A percentile compares a stretch with the other conserved stretches of the same genome.
These are phyloP conservation scores for Lindbergichthys nudifrons DNA, from an alignment of 2,797 vertebrate genomes.

Conservation along the genomic window DNA sequence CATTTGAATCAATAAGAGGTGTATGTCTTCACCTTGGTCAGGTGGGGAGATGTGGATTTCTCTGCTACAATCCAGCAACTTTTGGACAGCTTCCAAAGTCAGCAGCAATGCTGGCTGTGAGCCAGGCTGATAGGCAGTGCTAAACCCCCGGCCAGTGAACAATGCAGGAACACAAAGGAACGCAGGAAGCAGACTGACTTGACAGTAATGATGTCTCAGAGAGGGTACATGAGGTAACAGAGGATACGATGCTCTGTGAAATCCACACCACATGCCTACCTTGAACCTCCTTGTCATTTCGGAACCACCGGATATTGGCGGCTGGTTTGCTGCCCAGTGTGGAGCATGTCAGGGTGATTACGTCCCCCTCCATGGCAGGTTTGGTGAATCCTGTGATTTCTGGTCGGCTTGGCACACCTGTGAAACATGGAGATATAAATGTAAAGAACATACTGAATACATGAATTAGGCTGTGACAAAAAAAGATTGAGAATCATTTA, in stretches of 20 bases:
- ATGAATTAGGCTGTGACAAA: background rate
- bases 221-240: slow-evolving; percentile 32
- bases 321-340: slow-evolving; percentile 97
- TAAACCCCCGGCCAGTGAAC: slow-evolving; percentile 39
- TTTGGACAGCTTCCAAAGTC: slow-evolving; percentile 53
- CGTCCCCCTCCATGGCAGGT: slow-evolving; percentile 94
- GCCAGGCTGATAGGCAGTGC: slow-evolving; percentile 39
- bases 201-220: slow-evolving; percentile 55
- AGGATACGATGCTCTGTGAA: slow-evolving; percentile 40
- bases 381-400: slow-evolving; percentile 95
- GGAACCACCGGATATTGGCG: slow-evolving; percentile 96
- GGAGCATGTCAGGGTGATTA: slow-evolving; percentile 94
- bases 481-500: background rate
- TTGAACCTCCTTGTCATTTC: slow-evolving; percentile 97
- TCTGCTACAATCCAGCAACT: slow-evolving; percentile 38
- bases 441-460: slow-evolving; percentile 13
- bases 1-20: slow-evolving; percentile 49
- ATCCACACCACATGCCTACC: slow-evolving; percentile 81
- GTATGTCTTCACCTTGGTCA: slow-evolving; percentile 41
- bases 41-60: slow-evolving; percentile 44
- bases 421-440: slow-evolving; percentile 32
- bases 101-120: slow-evolving; percentile 49
- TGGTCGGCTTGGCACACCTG: slow-evolving; percentile 94
- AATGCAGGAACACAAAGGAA: slow-evolving; percentile 54
- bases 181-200: slow-evolving; percentile 42